Conservation (phyloP, 1,140 invertebrate species). For the Nasonia longicornis region DNA sequence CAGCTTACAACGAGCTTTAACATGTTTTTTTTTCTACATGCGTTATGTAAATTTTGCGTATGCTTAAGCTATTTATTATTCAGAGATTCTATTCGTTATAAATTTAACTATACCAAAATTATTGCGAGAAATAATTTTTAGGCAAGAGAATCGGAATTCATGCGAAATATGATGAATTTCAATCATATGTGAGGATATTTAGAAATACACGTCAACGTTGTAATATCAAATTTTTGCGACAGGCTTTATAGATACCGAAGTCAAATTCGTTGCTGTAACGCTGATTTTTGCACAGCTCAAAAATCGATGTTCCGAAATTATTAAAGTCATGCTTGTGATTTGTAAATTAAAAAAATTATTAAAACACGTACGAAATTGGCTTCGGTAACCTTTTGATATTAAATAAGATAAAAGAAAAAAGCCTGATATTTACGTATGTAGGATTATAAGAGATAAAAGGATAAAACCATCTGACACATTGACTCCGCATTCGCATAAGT, state of each 20-base stretch:
- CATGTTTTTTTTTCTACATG: conserved; percentile 21
- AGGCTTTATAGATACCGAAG: conserved; percentile 37
- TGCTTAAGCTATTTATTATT: conserved; percentile 41
- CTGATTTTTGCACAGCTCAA: conserved; percentile 16
- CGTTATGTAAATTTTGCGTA: conserved; percentile 40
- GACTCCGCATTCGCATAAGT: conserved; percentile 42
- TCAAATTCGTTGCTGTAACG: conserved; percentile 37
- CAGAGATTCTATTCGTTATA: conserved; percentile 24
- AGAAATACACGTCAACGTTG: conserved; percentile 44
- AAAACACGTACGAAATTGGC: conserved; percentile 35
- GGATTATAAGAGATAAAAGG: conserved; percentile 37
- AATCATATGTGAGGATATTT: conserved; percentile 25
- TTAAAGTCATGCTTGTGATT: conserved; percentile 21
- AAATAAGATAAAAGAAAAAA: conserved; percentile 30
- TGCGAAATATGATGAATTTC: conserved; percentile 25
- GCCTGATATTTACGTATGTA: conserved; percentile 37
- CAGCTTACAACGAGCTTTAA: conserved; percentile 35
- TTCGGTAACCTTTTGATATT: conserved; percentile 41
- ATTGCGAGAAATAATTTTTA: conserved; percentile 38
- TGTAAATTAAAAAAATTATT: conserved; percentile 1
- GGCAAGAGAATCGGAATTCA: conserved; percentile 19
- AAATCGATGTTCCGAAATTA: conserved; percentile 12
- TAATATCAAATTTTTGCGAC: conserved; percentile 37
- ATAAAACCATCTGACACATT: conserved; percentile 34
- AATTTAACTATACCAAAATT: conserved; percentile 30